phyloP scores from a whole-genome alignment of 2,113 vertebrate genomes.

The Python bivittatus region DNA sequence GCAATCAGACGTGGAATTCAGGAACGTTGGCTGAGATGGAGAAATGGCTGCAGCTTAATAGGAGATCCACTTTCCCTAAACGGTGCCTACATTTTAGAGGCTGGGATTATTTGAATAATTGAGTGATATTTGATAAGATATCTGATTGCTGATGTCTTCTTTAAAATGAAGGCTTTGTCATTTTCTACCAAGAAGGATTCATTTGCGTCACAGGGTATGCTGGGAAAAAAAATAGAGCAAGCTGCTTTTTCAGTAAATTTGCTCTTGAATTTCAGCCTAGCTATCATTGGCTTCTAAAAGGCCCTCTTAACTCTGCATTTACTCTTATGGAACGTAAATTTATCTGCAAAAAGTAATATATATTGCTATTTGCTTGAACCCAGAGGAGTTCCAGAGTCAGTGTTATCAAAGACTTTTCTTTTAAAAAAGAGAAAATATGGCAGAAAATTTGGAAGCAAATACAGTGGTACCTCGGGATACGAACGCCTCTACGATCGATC shows the following conservation, averaged over 20 bases:
- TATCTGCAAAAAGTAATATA: background rate
- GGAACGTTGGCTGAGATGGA: conserved; percentile 51
- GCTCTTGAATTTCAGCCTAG: background rate
- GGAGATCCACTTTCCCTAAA: conserved; percentile 40
- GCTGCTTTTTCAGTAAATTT: background rate
- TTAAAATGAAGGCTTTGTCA: conserved; percentile 45
- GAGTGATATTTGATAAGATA: conserved; percentile 56
- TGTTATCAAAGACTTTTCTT: background rate
- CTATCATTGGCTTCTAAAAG: background rate
- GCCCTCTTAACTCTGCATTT: background rate
- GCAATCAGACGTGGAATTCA: conserved; percentile 56
- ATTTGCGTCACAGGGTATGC: background rate
- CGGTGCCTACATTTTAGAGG: conserved; percentile 48
- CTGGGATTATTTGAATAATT: conserved; percentile 56
- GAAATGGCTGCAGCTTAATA: conserved; percentile 53
- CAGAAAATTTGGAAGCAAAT: background rate
- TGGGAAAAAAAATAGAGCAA: background rate
- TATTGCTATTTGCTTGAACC: background rate
- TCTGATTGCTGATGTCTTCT: conserved; percentile 53
- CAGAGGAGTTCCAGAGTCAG: background rate
- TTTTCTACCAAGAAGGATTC: conserved; percentile 47
- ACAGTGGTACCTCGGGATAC: too few species aligned
- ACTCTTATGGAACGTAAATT: background rate
- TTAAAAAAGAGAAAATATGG: background rate
- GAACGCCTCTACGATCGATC: too few species aligned